phyloP scores from a whole-genome alignment of 2,888 invertebrate species.

The Ophion slaviceki region DNA sequence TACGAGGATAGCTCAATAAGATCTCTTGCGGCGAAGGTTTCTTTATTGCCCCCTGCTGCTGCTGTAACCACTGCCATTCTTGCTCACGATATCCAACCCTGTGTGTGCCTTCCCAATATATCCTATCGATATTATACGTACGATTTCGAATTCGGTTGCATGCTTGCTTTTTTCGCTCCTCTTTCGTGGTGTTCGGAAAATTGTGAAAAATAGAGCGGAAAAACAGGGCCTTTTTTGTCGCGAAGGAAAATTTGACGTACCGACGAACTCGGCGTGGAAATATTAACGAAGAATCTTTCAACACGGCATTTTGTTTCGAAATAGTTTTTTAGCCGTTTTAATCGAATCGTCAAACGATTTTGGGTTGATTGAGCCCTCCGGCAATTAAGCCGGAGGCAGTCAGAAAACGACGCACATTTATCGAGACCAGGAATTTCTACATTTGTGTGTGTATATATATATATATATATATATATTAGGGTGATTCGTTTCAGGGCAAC shows the following conservation, averaged over 20 bases:
- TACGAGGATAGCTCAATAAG: slow-evolving; percentile 74
- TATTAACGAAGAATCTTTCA: not conserved
- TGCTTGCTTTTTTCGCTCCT: not conserved
- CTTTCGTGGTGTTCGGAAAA: not conserved
- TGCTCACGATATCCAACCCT: slow-evolving; percentile 27
- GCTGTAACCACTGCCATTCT: slow-evolving; percentile 42
- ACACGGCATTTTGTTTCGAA: not conserved
- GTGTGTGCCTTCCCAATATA: slow-evolving; percentile 31
- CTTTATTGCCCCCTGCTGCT: slow-evolving; percentile 65
- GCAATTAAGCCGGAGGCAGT: no score
- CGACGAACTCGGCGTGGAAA: no score
- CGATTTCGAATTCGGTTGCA: not conserved
- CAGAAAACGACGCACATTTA: no score
- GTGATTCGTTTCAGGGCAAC: no score
- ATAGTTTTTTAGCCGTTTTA: not conserved
- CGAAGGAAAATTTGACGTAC: not conserved
- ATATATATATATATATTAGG: no score
- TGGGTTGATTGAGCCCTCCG: not conserved
- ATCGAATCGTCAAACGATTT: not conserved
- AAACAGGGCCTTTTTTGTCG: not conserved
- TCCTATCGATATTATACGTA: slow-evolving; percentile 22
- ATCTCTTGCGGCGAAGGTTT: slow-evolving; percentile 68
- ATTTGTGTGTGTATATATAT: no score
- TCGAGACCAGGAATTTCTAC: no score
- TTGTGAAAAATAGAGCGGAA: not conserved